phyloP scores from a whole-genome alignment of 1,140 invertebrate genomes.

The Eupeodes corollae region DNA sequence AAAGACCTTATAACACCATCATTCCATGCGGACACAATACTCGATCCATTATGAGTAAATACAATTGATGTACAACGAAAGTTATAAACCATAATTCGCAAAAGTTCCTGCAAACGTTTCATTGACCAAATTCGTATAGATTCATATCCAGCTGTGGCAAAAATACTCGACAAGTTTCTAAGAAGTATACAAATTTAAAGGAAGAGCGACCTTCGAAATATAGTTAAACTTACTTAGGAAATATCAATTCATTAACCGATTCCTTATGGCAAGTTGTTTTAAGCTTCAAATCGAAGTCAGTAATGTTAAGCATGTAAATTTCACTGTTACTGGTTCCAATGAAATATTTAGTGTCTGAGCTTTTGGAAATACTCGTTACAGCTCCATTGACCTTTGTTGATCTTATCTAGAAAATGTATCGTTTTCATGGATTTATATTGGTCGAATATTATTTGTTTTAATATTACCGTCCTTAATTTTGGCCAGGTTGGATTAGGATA shows the following conservation, averaged over 20 bases:
- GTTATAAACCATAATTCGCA: conserved; percentile 73
- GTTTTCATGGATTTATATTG: neutral
- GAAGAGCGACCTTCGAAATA: no score
- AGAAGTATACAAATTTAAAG: conserved; percentile 7
- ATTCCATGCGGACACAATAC: conserved; percentile 72
- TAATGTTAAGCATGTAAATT: conserved; percentile 66
- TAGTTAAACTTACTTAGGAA: conserved; percentile 67
- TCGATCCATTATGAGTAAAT: conserved; percentile 66
- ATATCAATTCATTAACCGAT: conserved; percentile 68
- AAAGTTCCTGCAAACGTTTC: conserved; percentile 59
- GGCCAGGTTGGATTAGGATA: conserved; percentile 44
- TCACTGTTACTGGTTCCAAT: conserved; percentile 68
- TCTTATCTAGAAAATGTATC: conserved; percentile 40
- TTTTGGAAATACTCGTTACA: conserved; percentile 53
- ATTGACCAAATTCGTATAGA: conserved; percentile 77
- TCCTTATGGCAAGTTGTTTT: conserved; percentile 71
- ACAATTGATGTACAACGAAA: conserved; percentile 68
- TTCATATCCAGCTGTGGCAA: conserved; percentile 72
- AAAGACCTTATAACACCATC: conserved; percentile 80
- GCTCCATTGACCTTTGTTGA: conserved; percentile 46
- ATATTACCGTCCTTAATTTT: conserved; percentile 47
- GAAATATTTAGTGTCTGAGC: conserved; percentile 45
- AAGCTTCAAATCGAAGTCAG: conserved; percentile 55
- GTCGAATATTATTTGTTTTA: neutral
- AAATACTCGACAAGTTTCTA: conserved; percentile 67